Conservation (phyloP, 1,140 invertebrate genomes). For the Ostrea edulis region DNA sequence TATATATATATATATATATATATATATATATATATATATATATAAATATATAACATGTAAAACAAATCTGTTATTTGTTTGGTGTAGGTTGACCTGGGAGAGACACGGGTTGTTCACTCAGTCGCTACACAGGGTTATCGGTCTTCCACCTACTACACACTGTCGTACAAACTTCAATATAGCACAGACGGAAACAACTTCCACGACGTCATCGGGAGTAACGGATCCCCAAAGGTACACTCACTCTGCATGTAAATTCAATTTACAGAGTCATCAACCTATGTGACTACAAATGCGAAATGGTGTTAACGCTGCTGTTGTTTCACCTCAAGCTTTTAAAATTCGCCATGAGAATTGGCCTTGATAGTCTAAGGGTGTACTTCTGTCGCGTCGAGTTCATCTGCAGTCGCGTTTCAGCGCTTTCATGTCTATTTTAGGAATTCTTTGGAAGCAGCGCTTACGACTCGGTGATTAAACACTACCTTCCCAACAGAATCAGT, state of each 20-base stretch:
- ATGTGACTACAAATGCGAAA: too few species aligned
- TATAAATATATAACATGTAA: too few species aligned
- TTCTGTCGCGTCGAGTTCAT: too few species aligned
- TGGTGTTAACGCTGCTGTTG: too few species aligned
- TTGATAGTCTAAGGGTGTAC: too few species aligned
- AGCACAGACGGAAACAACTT: conserved; percentile 63
- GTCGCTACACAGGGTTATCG: conserved; percentile 59
- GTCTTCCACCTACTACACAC: conserved; percentile 57
- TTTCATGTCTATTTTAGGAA: conserved; percentile 41
- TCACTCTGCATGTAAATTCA: not conserved
- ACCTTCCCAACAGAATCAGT: conserved; percentile 45
- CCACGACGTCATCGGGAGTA: conserved; percentile 28
- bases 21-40: too few species aligned
- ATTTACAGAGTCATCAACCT: too few species aligned
- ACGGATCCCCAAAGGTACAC: conserved; percentile 25
- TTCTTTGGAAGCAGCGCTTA: conserved; percentile 54
- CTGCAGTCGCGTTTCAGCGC: too few species aligned
- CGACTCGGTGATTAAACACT: conserved; percentile 55
- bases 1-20: too few species aligned
- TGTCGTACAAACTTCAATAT: conserved; percentile 56
- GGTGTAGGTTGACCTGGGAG: conserved; percentile 59
- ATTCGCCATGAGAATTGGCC: too few species aligned
- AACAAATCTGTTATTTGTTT: not conserved
- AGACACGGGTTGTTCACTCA: conserved; percentile 41
- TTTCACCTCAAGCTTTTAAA: too few species aligned